These are phyloP conservation scores for Melanogrammus aeglefinus DNA, from an alignment of 2,797 vertebrate genomes.

Conservation along the genomic window DNA sequence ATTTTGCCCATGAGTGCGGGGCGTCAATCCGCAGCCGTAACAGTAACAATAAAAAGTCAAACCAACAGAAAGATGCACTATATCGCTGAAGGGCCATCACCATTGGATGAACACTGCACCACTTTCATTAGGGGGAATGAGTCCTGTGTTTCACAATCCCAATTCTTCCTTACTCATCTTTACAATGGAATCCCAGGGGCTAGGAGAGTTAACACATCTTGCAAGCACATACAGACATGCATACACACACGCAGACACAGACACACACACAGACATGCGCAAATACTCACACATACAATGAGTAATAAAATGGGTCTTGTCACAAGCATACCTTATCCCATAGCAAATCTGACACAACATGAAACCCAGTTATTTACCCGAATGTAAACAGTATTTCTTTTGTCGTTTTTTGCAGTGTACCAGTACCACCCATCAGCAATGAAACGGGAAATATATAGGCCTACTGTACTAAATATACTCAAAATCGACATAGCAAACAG, in stretches of 20 bases:
- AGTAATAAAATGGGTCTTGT: slow-evolving; percentile 6
- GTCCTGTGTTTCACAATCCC: slow-evolving; percentile 29
- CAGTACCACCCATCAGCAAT: slow-evolving; percentile 2
- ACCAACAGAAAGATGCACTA: slow-evolving; percentile 42
- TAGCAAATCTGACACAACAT: slow-evolving; percentile 4
- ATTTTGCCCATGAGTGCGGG: too few relatives aligned
- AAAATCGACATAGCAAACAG: not conserved
- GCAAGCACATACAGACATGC: not conserved
- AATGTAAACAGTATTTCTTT: not conserved
- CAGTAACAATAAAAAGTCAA: slow-evolving; percentile 42
- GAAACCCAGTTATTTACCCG: slow-evolving; percentile 4
- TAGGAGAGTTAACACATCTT: not conserved
- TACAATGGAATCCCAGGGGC: slow-evolving; percentile 16
- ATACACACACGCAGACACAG: not conserved
- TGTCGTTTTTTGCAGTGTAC: not conserved
- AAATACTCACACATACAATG: not conserved
- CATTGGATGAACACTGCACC: slow-evolving; percentile 25
- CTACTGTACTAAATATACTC: too few relatives aligned
- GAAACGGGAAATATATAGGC: not conserved
- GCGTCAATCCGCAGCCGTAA: too few relatives aligned
- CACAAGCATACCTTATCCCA: not conserved
- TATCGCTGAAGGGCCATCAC: slow-evolving; percentile 34
- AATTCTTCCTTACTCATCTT: slow-evolving; percentile 20
- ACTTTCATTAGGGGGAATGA: slow-evolving; percentile 21
- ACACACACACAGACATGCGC: slow-evolving; percentile 8